These are phyloP conservation scores for Hystrix cristata DNA, from an alignment of 2,113 vertebrate genomes.

Conservation along the genomic window DNA sequence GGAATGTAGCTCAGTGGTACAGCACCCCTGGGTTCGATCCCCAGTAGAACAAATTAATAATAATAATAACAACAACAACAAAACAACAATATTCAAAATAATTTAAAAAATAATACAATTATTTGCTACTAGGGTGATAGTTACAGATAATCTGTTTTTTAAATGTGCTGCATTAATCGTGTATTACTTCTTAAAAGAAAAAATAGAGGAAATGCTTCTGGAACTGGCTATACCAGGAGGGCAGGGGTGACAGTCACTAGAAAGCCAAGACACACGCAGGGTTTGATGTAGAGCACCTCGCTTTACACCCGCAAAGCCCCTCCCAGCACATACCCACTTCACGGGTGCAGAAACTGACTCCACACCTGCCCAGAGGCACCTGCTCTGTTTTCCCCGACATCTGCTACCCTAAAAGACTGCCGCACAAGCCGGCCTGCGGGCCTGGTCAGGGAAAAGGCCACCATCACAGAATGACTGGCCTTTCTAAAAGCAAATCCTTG, in stretches of 20 bases:
- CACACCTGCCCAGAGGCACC: neutral
- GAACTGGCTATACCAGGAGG: too few relatives aligned
- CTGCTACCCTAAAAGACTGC: neutral
- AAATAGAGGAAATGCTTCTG: neutral
- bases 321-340: neutral
- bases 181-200: neutral
- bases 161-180: neutral
- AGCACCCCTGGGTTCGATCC: too few relatives aligned
- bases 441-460: neutral
- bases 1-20: too few relatives aligned
- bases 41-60: neutral
- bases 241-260: neutral
- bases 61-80: conserved; percentile 31
- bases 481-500: neutral
- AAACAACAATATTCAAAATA: neutral
- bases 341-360: neutral
- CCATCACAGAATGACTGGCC: neutral
- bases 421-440: neutral
- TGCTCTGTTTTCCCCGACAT: neutral
- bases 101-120: neutral
- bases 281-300: neutral
- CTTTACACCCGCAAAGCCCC: neutral
- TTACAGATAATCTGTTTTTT: neutral
- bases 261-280: neutral
- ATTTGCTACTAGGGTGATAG: neutral